Percentiles rank a stretch among this genome's conserved stretches.
These are phyloP conservation scores for Atherix ibis DNA, from an alignment of 2,888 invertebrate species.

Conservation along the genomic window DNA sequence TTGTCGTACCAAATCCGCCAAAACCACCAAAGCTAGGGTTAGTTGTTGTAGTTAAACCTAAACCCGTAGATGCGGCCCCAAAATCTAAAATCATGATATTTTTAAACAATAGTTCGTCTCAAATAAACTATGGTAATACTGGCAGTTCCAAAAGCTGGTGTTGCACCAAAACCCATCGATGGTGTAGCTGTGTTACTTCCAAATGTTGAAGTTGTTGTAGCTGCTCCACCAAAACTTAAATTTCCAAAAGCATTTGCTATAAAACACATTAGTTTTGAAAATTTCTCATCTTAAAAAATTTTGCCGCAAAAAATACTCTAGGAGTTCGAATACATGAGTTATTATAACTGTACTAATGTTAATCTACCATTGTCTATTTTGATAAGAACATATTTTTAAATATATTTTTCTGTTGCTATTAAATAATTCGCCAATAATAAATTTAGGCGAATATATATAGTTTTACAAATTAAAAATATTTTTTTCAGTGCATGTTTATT, in stretches of 20 bases:
- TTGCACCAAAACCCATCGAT: conserved; percentile 17
- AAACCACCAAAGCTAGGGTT: conserved; percentile 23
- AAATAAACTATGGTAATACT: conserved; percentile 4
- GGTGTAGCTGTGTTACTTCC: conserved; percentile 11
- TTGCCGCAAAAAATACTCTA: too few species aligned
- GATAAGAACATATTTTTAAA: too few species aligned
- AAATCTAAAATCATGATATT: too few species aligned
- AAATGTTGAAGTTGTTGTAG: conserved; percentile 16
- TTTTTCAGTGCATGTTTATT: too few species aligned
- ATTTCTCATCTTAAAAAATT: not conserved
- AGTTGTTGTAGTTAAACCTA: conserved; percentile 18
- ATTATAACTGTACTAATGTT: not conserved
- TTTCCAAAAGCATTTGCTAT: conserved; percentile 35
- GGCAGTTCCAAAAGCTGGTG: conserved; percentile 13
- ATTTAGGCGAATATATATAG: too few species aligned
- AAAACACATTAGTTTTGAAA: conserved; percentile 25
- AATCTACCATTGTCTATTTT: not conserved
- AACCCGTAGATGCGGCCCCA: too few species aligned
- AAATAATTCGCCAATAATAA: too few species aligned
- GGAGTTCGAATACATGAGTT: too few species aligned
- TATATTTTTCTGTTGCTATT: too few species aligned
- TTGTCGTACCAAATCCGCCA: conserved; percentile 15
- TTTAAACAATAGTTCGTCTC: not conserved
- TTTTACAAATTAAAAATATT: too few species aligned
- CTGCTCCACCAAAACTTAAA: conserved; percentile 21